Conservation (phyloP, 37 sponge, comb jelly and placozoan genomes). For the Corticium candelabrum region DNA sequence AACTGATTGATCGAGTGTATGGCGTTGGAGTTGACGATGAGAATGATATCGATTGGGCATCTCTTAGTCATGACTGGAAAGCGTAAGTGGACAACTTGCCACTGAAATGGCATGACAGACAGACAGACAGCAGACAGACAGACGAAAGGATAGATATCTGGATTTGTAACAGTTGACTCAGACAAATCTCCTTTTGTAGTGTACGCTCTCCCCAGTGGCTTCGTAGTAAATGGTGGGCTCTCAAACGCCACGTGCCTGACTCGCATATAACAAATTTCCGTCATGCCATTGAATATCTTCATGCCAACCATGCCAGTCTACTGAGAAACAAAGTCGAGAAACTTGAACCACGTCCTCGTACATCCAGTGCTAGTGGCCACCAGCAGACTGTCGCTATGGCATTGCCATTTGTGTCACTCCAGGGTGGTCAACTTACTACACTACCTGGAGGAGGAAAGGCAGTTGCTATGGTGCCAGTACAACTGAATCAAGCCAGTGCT, state of each 20-base stretch:
- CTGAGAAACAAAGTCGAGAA: not conserved
- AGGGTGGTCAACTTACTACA: not conserved
- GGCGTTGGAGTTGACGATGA: slow-evolving; percentile 7
- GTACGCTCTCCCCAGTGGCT: slow-evolving; percentile 13
- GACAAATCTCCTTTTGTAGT: too few species aligned
- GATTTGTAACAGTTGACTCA: too few species aligned
- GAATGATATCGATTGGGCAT: slow-evolving; percentile 27
- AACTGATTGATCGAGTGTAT: slow-evolving; percentile 7
- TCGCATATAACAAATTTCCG: not conserved
- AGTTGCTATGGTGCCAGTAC: not conserved
- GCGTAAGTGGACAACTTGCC: not conserved
- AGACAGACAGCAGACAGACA: too few species aligned
- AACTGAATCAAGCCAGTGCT: not conserved
- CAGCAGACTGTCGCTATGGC: not conserved
- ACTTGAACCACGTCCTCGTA: not conserved
- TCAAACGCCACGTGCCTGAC: slow-evolving; percentile 1
- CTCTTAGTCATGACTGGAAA: slow-evolving; percentile 16
- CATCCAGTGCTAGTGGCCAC: not conserved
- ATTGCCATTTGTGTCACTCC: not conserved
- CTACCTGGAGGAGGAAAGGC: not conserved
- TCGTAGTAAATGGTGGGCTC: not conserved
- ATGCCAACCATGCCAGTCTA: not conserved
- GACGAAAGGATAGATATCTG: too few species aligned
- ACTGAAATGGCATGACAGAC: too few species aligned
- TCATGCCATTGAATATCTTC: not conserved